Percentiles rank a stretch among this genome's conserved stretches.
Conservation (phyloP, 2,888 invertebrate genomes). For the Bruchidius siliquastri region DNA sequence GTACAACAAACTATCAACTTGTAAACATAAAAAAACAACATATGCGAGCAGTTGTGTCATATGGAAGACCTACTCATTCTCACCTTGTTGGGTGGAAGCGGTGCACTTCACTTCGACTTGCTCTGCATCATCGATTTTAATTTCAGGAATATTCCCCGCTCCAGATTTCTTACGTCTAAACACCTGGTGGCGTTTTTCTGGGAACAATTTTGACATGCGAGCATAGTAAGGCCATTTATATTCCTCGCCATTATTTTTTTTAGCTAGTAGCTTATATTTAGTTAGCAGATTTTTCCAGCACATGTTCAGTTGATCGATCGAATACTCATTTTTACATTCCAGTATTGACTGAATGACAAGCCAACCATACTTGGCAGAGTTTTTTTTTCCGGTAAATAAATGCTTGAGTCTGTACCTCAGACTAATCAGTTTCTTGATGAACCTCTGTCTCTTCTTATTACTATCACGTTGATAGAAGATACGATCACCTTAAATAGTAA, state of each 20-base stretch:
- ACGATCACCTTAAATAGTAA: too few relatives aligned
- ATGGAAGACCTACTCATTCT: too few relatives aligned
- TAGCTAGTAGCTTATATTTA: slow-evolving; percentile 25
- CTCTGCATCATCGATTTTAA: too few relatives aligned
- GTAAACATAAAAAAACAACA: too few relatives aligned
- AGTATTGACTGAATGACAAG: slow-evolving; percentile 28
- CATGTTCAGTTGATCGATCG: slow-evolving; percentile 29
- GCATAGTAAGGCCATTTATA: slow-evolving; percentile 31
- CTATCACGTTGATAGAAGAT: slow-evolving; percentile 4
- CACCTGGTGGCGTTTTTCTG: too few relatives aligned
- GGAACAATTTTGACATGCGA: slow-evolving; percentile 26
- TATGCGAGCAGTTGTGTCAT: too few relatives aligned
- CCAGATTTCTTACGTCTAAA: too few relatives aligned
- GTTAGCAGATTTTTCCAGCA: slow-evolving; percentile 32
- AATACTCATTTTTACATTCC: slow-evolving; percentile 28
- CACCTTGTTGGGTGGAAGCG: too few relatives aligned
- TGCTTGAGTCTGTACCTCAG: slow-evolving; percentile 25
- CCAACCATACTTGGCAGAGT: slow-evolving; percentile 31
- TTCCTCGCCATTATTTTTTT: slow-evolving; percentile 21
- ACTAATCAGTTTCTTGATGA: slow-evolving; percentile 29
- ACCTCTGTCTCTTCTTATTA: slow-evolving; percentile 25
- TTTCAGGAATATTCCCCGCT: too few relatives aligned
- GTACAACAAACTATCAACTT: too few relatives aligned
- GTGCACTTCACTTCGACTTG: too few relatives aligned
- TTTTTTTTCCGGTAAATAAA: slow-evolving; percentile 31